Percentiles rank a stretch among this genome's conserved stretches.
These are phyloP conservation scores for Heliconius sara DNA, from an alignment of 2,888 invertebrate species.

Conservation along the genomic window DNA sequence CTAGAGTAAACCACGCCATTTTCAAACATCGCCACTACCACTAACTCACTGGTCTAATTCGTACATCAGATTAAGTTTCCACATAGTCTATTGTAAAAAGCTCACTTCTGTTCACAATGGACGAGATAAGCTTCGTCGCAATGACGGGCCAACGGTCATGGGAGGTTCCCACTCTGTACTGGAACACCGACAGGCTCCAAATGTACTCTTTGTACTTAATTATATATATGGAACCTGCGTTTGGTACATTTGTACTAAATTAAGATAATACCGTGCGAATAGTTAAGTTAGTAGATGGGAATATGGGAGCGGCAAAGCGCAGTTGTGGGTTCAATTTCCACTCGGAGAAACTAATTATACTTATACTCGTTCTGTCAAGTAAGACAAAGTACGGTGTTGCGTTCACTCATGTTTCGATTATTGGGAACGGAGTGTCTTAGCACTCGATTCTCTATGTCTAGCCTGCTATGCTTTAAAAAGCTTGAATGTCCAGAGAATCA, in stretches of 20 bases:
- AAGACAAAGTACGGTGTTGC: too few species aligned
- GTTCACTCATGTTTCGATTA: too few species aligned
- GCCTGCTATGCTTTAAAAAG: too few species aligned
- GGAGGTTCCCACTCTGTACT: slow-evolving; percentile 39
- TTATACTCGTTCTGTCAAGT: too few species aligned
- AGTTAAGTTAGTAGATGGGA: neutral
- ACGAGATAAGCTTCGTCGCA: slow-evolving; percentile 33
- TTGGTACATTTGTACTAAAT: neutral
- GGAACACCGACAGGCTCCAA: slow-evolving; percentile 4
- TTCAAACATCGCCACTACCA: neutral
- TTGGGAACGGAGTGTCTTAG: neutral
- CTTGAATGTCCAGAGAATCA: neutral
- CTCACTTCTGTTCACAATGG: slow-evolving; percentile 24
- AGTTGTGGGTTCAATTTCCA: too few species aligned
- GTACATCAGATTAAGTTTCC: neutral
- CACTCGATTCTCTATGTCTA: too few species aligned
- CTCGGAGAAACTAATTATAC: too few species aligned
- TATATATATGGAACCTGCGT: neutral
- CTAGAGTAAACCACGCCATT: neutral
- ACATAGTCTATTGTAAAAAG: slow-evolving; percentile 24
- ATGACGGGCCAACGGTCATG: slow-evolving; percentile 39
- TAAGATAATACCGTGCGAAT: neutral
- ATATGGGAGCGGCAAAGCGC: neutral
- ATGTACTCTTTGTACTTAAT: neutral
- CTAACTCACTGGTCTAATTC: slow-evolving; percentile 1